Percentiles rank a stretch among this genome's conserved stretches.
These are phyloP conservation scores for Chaenodraco wilsoni DNA, from an alignment of 2,797 vertebrate species.

Conservation along the genomic window DNA sequence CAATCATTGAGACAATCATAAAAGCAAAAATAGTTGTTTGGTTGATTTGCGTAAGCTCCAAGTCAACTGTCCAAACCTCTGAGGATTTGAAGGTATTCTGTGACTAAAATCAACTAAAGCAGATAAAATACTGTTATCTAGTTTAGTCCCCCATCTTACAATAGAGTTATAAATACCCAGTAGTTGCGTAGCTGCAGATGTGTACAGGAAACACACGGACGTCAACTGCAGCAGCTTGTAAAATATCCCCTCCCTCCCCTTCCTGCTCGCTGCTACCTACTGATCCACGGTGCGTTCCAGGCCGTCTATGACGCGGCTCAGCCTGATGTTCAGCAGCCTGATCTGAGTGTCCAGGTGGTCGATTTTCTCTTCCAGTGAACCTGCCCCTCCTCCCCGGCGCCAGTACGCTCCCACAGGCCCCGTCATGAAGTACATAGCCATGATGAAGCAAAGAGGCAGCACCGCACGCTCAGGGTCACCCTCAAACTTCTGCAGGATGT, in stretches of 20 bases:
- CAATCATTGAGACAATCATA: constrained; percentile 19
- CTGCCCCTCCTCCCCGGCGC: constrained; percentile 83
- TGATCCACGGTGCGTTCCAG: constrained; percentile 89
- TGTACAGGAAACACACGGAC: constrained; percentile 45
- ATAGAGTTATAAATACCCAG: constrained; percentile 54
- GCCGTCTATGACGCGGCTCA: constrained; percentile 92
- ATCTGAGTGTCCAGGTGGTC: constrained; percentile 96
- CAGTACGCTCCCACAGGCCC: constrained; percentile 93
- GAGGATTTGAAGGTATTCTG: constrained; percentile 44
- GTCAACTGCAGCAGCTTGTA: constrained; percentile 38
- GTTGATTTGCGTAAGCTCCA: constrained; percentile 44
- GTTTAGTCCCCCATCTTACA: constrained; percentile 39
- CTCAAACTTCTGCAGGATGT: constrained; percentile 97
- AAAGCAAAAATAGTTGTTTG: constrained; percentile 24
- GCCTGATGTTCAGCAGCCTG: constrained; percentile 94
- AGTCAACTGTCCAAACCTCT: constrained; percentile 31
- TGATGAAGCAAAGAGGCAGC: constrained; percentile 93
- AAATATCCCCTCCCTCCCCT: constrained; percentile 9
- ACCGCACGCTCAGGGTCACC: constrained; percentile 92
- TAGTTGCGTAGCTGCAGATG: constrained; percentile 53
- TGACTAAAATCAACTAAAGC: constrained; percentile 50
- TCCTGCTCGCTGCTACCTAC: constrained; percentile 48
- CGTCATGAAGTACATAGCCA: constrained; percentile 96
- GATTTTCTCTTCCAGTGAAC: constrained; percentile 94
- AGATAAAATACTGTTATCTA: constrained; percentile 59